Percentiles rank a stretch among this genome's conserved stretches.
These are phyloP conservation scores for Dryomyza anilis DNA, from an alignment of 2,888 invertebrate genomes.

Conservation along the genomic window DNA sequence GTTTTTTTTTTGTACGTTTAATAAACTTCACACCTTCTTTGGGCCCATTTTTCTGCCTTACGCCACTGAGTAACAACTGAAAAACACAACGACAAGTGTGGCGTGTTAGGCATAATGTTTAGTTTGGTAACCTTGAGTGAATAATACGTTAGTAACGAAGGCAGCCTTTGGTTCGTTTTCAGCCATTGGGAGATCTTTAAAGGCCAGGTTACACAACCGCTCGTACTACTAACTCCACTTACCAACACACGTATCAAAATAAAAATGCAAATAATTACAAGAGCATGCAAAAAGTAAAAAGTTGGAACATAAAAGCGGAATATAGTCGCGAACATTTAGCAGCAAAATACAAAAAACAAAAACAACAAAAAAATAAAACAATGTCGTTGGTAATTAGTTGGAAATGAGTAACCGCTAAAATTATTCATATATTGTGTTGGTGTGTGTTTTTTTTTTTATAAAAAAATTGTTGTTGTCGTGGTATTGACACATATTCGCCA, in stretches of 20 bases:
- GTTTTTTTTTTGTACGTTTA: too few relatives aligned
- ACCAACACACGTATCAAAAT: neutral
- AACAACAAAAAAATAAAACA: neutral
- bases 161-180: neutral
- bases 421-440: conserved; percentile 8
- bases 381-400: neutral
- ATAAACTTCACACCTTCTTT: too few relatives aligned
- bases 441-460: neutral
- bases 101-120: neutral
- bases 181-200: neutral
- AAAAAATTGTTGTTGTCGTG: conserved; percentile 20
- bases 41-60: too few relatives aligned
- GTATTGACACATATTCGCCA: conserved; percentile 33
- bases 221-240: neutral
- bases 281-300: neutral
- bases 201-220: neutral
- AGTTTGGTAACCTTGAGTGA: neutral
- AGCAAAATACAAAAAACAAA: neutral
- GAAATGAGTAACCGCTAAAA: neutral
- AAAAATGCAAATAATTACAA: neutral
- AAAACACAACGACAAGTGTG: neutral
- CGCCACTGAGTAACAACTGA: conserved; percentile 7
- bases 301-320: neutral
- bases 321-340: neutral
- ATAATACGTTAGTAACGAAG: neutral